Percentiles rank a stretch among this genome's conserved stretches.
These are phyloP conservation scores for Ibycter americanus DNA, from an alignment of 2,797 vertebrate genomes.

Conservation along the genomic window DNA sequence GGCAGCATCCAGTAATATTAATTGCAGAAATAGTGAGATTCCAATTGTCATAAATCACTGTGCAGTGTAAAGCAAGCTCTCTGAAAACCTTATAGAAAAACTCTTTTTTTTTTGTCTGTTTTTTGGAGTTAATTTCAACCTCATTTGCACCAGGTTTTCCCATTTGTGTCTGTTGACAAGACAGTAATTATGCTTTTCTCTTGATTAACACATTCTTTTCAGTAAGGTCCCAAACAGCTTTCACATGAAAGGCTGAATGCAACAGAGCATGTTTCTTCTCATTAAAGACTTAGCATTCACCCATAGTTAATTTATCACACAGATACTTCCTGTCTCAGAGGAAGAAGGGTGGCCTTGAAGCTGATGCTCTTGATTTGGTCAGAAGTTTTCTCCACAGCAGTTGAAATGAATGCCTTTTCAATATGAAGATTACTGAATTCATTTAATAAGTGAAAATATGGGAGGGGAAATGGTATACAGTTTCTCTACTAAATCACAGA, in stretches of 20 bases:
- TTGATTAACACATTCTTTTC: constrained; percentile 58
- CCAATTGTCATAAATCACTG: constrained; percentile 34
- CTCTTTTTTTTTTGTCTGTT: background rate
- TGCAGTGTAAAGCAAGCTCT: background rate
- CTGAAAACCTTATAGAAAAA: background rate
- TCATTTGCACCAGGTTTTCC: constrained; percentile 34
- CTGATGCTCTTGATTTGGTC: background rate
- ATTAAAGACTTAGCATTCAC: constrained; percentile 33
- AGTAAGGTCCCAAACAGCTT: constrained; percentile 12
- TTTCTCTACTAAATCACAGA: background rate
- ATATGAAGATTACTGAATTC: background rate
- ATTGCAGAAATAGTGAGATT: constrained; percentile 47
- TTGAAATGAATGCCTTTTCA: background rate
- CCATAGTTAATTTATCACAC: constrained; percentile 23
- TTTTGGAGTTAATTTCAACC: background rate
- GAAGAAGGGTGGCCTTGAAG: constrained; percentile 13
- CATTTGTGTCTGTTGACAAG: constrained; percentile 4
- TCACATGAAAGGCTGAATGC: constrained; percentile 38
- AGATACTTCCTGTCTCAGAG: constrained; percentile 10
- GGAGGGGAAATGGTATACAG: rapidly evolving
- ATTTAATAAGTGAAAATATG: background rate
- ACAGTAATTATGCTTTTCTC: constrained; percentile 19
- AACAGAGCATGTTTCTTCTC: constrained; percentile 35
- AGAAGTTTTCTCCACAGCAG: background rate
- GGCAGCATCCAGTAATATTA: constrained; percentile 46